Base-by-base conservation (phyloP, 2,797 vertebrate genomes). In the Lagodon rhomboides region DNA sequence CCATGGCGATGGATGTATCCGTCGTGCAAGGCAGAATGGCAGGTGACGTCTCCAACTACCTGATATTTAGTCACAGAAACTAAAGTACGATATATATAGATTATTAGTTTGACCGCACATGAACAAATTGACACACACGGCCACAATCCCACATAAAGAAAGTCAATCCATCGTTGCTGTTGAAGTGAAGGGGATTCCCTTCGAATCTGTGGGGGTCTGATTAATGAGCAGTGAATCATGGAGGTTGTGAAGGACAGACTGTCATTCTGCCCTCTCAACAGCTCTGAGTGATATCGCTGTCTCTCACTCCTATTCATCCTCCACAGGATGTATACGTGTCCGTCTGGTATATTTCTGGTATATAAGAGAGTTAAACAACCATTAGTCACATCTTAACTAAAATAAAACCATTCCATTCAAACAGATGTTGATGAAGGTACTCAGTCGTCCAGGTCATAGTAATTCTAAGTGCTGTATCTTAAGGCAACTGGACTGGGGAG, bases 181-280 rank as follows among this genome's bases (percentile, higher is more conserved):
- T 13, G 59, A 43, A 58, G 18, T 66, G 46, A 67, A 41, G 56
- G 51, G 76, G 66, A 50, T 72, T 74, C 38, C 72, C 49, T 73
- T 47, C 72, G 7, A 78, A 25, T 73, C 3, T 22, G 55, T 15
- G 59, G 13, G 9, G 59, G 46, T 53, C 38, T 50, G 43, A 79
- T 76, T 70, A 79, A 73, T 63, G 64, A 70, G 61, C 75, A 27
- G 50, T 79, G 72, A 81, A 61, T 79, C 68, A 64, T 2, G 49
- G 47, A 44, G 58, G 66, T 25, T 47, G 64, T 67, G 68, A 76
- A 73, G 46, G 61, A 70, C 60, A 46, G 27, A 50, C 30, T 61
- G 55, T 71, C 46, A 49, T 61, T 56, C 23, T 66, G 60, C 17
- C 20, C 34, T 65, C 34, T 69, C 44, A 54, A 17, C 38, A 41